Evolutionary conservation across 2,113 vertebrate species (phyloP), one percentile per base, ranked within the genome.

Genomic region (Colistium nudipinnis): DNA sequence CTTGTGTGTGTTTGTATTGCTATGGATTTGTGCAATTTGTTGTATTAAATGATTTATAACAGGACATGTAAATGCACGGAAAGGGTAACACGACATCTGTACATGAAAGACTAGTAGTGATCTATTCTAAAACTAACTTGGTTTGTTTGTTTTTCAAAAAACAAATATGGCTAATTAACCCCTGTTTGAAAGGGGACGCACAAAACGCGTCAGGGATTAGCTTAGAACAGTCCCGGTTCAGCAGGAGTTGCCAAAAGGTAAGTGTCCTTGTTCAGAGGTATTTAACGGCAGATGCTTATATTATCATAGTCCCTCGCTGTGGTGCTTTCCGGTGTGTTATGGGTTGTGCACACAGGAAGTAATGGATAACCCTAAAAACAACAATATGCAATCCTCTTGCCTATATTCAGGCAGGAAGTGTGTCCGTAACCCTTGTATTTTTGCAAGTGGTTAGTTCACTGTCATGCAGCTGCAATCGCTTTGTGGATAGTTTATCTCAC

Each of bases 351-450:
- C 47, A 67, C 24, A 51, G 39, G 24, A 33, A 57, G 64, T 70
- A 55, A 73, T 66, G 27, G 11, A 19, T 76, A 76, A 45, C 56
- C 27, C 55, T 74, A 62, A 64, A 75, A 68, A 68, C 43, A 81
- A 74, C 48, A 64, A 76, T 41, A 49, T 44, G 54, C 17, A 78
- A 55, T 38, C 44, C 22, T 13, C 3, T 38, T 41, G 11, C n/a
- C n/a, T n/a, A n/a, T n/a, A n/a, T n/a, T n/a, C n/a, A n/a, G n/a
- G n/a, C n/a, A 19, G 0, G 16, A 22, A 31, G 22, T 38, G 36
- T 13, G 14, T 12, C 13, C 6, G 7, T 14, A 38, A 6, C 7
- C 17, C 2, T 7, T 43, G 17, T 19, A 4, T 17, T 14, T 41
- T 41, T 43, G n/a, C 3, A 41, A n/a, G n/a, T n/a, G n/a, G n/a